phyloP scores from a whole-genome alignment of 1,140 invertebrate genomes.

The Drosophila tsacasi region DNA sequence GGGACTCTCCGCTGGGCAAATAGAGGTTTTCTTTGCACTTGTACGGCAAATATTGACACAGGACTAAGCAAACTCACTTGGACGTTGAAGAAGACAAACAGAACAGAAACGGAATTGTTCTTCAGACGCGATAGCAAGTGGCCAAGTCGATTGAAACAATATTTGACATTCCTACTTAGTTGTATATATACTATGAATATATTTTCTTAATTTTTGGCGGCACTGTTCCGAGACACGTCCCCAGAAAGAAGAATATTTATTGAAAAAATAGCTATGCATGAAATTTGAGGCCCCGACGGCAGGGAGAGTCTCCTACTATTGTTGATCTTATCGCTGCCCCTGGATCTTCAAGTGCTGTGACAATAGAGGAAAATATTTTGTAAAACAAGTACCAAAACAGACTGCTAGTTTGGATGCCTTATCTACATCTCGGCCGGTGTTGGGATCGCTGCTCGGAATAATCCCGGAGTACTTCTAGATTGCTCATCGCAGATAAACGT shows the following conservation, averaged over 20 bases:
- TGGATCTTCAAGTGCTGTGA: constrained; percentile 40
- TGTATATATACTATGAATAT: constrained; percentile 27
- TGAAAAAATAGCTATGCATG: constrained; percentile 55
- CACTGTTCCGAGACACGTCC: constrained; percentile 23
- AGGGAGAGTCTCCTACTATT: constrained; percentile 12
- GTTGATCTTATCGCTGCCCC: constrained; percentile 45
- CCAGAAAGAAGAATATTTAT: constrained; percentile 42
- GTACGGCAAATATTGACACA: constrained; percentile 53
- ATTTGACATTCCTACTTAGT: constrained; percentile 47
- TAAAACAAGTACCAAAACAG: constrained; percentile 54
- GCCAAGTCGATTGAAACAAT: constrained; percentile 46
- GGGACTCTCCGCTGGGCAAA: constrained; percentile 36
- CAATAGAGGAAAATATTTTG: constrained; percentile 53
- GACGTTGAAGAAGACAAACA: constrained; percentile 34
- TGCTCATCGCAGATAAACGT: constrained; percentile 50
- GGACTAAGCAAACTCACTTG: constrained; percentile 42
- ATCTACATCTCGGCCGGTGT: constrained; percentile 48
- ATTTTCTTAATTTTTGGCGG: constrained; percentile 54
- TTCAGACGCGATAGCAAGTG: constrained; percentile 42
- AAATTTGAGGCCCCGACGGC: constrained; percentile 35
- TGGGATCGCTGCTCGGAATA: constrained; percentile 35
- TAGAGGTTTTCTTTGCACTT: constrained; percentile 51
- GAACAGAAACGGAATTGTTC: constrained; percentile 15
- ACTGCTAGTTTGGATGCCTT: constrained; percentile 46
- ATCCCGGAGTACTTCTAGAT: constrained; percentile 43